Conservation (phyloP, 2,888 invertebrate genomes). For the Diplolepis rosae region DNA sequence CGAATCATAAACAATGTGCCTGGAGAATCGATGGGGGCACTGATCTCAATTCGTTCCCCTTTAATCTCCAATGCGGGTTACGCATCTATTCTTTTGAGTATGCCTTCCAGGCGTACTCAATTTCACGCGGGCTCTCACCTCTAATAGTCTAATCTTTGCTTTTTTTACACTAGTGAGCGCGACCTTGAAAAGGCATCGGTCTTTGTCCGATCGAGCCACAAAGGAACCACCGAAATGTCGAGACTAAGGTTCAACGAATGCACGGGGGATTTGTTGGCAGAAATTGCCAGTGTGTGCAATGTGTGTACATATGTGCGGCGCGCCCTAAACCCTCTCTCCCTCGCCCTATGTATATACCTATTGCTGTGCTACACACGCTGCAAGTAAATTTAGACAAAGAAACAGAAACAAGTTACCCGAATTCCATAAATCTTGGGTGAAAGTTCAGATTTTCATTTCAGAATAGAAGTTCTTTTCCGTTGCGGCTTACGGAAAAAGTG, state of each 20-base stretch:
- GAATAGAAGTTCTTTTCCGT: too few relatives aligned
- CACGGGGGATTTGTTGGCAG: slow-evolving; percentile 22
- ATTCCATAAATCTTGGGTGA: slow-evolving; percentile 21
- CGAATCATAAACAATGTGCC: slow-evolving; percentile 19
- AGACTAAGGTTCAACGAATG: slow-evolving; percentile 23
- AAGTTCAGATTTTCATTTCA: slow-evolving; percentile 27
- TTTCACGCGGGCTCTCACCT: slow-evolving; percentile 26
- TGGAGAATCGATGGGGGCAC: slow-evolving; percentile 24
- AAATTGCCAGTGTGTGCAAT: slow-evolving; percentile 16
- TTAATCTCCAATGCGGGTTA: slow-evolving; percentile 25
- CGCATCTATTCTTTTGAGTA: slow-evolving; percentile 1
- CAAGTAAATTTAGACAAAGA: slow-evolving; percentile 28
- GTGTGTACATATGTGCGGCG: slow-evolving; percentile 19
- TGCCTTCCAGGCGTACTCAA: slow-evolving; percentile 28
- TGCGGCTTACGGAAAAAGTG: slow-evolving; percentile 18
- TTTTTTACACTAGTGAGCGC: slow-evolving; percentile 16
- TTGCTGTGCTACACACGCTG: not conserved
- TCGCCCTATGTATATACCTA: slow-evolving; percentile 10
- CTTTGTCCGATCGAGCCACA: slow-evolving; percentile 21
- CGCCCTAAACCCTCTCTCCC: slow-evolving; percentile 21
- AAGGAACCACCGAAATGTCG: slow-evolving; percentile 19
- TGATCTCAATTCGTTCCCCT: slow-evolving; percentile 22
- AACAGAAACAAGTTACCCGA: slow-evolving; percentile 19
- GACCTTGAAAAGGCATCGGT: slow-evolving; percentile 30
- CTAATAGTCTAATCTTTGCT: slow-evolving; percentile 21